Evolutionary conservation across 2,888 invertebrate genomes (phyloP), one percentile per base, ranked within the genome.

Genomic region (Troides oblongomaculatus): DNA sequence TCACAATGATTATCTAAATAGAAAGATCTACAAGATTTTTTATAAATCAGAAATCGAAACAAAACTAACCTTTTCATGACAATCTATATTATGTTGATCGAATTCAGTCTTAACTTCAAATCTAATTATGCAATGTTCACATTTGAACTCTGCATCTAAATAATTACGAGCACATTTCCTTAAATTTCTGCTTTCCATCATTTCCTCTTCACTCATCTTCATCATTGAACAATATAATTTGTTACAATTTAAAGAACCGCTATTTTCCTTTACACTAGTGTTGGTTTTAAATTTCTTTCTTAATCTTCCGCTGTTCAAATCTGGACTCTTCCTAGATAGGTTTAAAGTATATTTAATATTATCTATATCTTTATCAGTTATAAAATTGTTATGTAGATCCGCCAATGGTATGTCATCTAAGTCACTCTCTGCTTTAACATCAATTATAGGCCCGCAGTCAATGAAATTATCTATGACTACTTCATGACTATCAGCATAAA

Each of bases 351-450:
- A 53, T 70, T 21, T 72, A 62, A 57, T 72, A 43, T 30, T 23
- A 39, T 58, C 25, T 43, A 25, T 18, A 50, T 62, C 68, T 21
- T 72, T 69, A 43, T 74, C 62, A 56, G 72, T 58, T 3, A 71
- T 25, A 69, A 56, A 66, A 65, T 73, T 77, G 60, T 64, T 68
- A 21, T 81, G 71, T 5, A 84, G 72, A 57, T 80, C 78, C 4
- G 85, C 82, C 17, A 87, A 64, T 0, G 86, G 86, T 57, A 84
- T 71, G 36, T 87, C 86, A 57, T 85, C 85, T 0, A 72, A 39
- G 25, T 83, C 81, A 25, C 74, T 78, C 17, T 84, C 84, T 0
- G 68, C 70, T 68, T 84, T 75, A 0, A 76, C 59, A 43, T 70
- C 65, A 21, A 25, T 21, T 0, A 66, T 72, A 1, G 72, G 66